A percentile compares a stretch with the other conserved stretches of the same genome.
These are phyloP conservation scores for Xylota segnis DNA, from an alignment of 2,888 invertebrate genomes.

Conservation along the genomic window DNA sequence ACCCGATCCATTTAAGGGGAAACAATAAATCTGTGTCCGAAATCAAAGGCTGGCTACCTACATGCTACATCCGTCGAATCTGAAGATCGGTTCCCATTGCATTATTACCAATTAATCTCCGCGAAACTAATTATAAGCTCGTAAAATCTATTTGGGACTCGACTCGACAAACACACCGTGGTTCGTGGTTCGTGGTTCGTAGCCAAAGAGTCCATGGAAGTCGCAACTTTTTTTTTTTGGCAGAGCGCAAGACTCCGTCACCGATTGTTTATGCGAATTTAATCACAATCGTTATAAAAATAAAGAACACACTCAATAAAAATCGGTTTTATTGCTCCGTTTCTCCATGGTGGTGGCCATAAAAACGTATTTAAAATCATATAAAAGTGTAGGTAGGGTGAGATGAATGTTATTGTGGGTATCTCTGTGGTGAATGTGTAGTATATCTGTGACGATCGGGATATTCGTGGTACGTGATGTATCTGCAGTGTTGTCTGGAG, in stretches of 20 bases:
- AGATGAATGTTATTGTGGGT: slow-evolving; percentile 10
- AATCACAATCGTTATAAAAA: slow-evolving; percentile 71
- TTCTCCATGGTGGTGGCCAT: slow-evolving; percentile 68
- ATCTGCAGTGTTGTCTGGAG: not conserved
- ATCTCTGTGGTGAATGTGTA: not conserved
- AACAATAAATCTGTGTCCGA: slow-evolving; percentile 47
- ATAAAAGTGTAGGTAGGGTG: slow-evolving; percentile 54
- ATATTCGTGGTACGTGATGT: slow-evolving; percentile 24
- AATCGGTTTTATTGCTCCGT: slow-evolving; percentile 69
- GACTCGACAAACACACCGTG: not conserved
- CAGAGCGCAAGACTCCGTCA: slow-evolving; percentile 41
- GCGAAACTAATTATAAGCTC: slow-evolving; percentile 68
- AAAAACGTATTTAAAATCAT: slow-evolving; percentile 72
- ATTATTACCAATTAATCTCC: slow-evolving; percentile 67
- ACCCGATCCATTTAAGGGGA: slow-evolving; percentile 20
- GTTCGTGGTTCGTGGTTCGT: not conserved
- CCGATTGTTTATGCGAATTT: slow-evolving; percentile 74
- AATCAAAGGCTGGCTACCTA: slow-evolving; percentile 22
- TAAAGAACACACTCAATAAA: slow-evolving; percentile 76
- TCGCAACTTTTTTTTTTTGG: slow-evolving; percentile 21
- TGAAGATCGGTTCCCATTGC: slow-evolving; percentile 32
- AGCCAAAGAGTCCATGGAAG: slow-evolving; percentile 24
- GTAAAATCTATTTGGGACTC: slow-evolving; percentile 58
- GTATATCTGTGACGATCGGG: slow-evolving; percentile 32
- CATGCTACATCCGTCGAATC: not conserved